These are phyloP conservation scores for Rhagoletis pomonella DNA, from an alignment of 1,140 invertebrate species.

Conservation along the genomic window DNA sequence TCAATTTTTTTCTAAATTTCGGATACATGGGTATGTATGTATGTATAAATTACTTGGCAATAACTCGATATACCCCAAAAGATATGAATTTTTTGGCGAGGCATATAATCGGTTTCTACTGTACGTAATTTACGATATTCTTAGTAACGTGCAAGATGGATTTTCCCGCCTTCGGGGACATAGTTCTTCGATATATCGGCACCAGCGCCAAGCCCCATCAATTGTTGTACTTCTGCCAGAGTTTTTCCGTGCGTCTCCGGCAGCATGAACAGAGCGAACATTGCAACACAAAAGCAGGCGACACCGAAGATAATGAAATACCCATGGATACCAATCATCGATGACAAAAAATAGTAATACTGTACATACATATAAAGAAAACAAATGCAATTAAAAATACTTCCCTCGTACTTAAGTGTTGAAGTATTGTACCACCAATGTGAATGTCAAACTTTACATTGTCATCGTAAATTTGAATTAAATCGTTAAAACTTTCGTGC, in stretches of 20 bases:
- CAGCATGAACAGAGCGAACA: slow-evolving; percentile 67
- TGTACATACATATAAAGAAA: not conserved
- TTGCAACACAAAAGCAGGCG: not conserved
- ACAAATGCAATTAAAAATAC: not conserved
- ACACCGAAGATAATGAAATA: slow-evolving; percentile 37
- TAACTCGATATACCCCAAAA: too few relatives aligned
- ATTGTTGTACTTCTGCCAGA: slow-evolving; percentile 75
- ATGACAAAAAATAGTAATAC: not conserved
- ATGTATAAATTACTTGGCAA: too few relatives aligned
- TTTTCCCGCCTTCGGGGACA: not conserved
- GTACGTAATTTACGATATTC: too few relatives aligned
- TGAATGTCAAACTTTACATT: too few relatives aligned
- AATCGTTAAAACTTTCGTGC: too few relatives aligned
- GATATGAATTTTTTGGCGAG: too few relatives aligned
- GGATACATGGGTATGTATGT: too few relatives aligned
- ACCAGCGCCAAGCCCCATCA: not conserved
- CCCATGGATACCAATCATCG: slow-evolving; percentile 1
- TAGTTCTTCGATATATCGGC: not conserved
- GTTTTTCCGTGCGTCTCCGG: slow-evolving; percentile 89
- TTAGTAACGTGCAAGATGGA: not conserved
- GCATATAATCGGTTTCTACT: too few relatives aligned
- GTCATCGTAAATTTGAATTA: too few relatives aligned
- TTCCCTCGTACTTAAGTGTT: too few relatives aligned
- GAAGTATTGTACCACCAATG: too few relatives aligned
- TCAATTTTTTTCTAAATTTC: too few relatives aligned